phyloP scores from a whole-genome alignment of 1,140 invertebrate genomes.

The Caligus rogercresseyi region DNA sequence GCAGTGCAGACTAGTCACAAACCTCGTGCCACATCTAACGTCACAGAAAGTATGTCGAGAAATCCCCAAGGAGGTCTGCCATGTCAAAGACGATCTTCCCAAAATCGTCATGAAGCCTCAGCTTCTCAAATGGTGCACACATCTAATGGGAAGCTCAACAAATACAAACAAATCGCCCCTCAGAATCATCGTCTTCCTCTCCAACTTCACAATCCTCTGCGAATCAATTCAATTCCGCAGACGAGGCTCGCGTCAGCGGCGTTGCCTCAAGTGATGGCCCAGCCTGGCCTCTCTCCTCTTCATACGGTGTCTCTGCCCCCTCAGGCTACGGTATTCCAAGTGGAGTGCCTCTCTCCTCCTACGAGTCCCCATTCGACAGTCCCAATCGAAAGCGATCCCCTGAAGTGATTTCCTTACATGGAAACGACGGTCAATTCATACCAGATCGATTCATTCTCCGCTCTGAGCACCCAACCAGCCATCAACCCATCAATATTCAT shows the following conservation, averaged over 20 bases:
- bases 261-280: too few relatives aligned
- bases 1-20: conserved; percentile 17
- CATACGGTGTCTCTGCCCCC: neutral
- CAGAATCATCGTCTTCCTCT: neutral
- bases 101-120: conserved; percentile 14
- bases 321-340: neutral
- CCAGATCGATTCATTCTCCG: neutral
- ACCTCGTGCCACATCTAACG: conserved; percentile 17
- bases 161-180: neutral
- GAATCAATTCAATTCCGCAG: too few relatives aligned
- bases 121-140: conserved; percentile 17
- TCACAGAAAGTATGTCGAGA: conserved; percentile 17
- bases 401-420: neutral
- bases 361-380: neutral
- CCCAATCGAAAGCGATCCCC: neutral
- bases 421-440: neutral
- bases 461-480: neutral
- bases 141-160: conserved; percentile 2
- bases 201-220: neutral
- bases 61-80: conserved; percentile 19
- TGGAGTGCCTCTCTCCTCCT: neutral
- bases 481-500: neutral
- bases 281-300: neutral
- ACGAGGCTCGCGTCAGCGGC: too few relatives aligned
- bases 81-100: conserved; percentile 9